Base-by-base conservation (phyloP, 2,888 invertebrate species). In the Augochlorella aurata region DNA sequence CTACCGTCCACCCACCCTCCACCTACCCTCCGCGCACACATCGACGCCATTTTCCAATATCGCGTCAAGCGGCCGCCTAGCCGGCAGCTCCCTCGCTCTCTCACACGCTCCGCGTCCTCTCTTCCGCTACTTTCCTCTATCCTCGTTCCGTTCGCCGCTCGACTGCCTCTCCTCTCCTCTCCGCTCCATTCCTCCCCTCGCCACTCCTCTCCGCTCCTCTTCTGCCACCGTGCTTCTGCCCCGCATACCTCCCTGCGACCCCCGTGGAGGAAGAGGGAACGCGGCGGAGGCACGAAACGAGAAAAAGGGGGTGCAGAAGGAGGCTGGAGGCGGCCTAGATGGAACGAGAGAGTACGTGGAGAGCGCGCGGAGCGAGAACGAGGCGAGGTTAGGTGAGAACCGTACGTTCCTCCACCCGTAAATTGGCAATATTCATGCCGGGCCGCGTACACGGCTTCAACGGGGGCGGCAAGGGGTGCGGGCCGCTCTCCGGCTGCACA, bases 41-140 rank as follows among this genome's bases (percentile, higher is more conserved):
- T 88, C 91, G 92, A 89, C 93, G 92, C 93, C 93, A 93, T 93
- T 93, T 93, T 93, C 92, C 93, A 92, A 92, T 92, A 92, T 92
- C 93, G 88, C 91, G 90, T 90, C 91, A 90, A 91, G 89, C 89
- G 88, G 84, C 82, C 82, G 82, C 58, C 58, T 58, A 58, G 58
- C 58, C 24, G 58, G 58, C 58, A 58, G 58, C 85, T 81, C 85
- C 86, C 88, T 81, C 84, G 77, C 83, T 79, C 83, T 50, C 67
- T 70, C 45, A 18, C n/a, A 61, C 72, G 80, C 84, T 81, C 83
- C 82, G 76, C 85, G 74, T 75, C 77, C 74, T 80, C 82, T 75
- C 49, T 66, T 81, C 44, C 65, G 74, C 73, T 71, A 71, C 66
- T 68, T 54, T 50, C 67, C 61, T 78, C 75, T 69, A 63, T 69